Conservation (phyloP, 2,797 vertebrate species). For the Morus bassanus region DNA sequence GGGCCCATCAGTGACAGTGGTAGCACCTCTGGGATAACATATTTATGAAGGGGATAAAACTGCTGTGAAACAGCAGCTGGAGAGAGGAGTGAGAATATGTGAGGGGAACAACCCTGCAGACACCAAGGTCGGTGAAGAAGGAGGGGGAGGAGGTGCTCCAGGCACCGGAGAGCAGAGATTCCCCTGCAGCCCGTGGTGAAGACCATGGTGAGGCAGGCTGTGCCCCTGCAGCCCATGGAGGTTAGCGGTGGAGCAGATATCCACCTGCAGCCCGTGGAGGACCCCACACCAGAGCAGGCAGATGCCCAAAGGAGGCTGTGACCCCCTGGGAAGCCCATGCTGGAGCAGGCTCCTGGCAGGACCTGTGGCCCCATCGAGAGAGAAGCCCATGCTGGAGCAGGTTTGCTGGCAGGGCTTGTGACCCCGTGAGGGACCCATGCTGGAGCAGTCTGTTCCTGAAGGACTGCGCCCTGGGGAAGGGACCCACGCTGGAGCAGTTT, state of each 20-base stretch:
- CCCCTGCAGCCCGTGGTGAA: neutral
- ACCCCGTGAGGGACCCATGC: neutral
- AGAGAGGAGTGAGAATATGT: neutral
- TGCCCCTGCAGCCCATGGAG: neutral
- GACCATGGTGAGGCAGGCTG: neutral
- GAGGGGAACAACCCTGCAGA: neutral
- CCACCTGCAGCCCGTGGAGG: neutral
- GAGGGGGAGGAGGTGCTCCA: neutral
- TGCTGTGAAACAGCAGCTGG: neutral
- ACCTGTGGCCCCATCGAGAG: too few species aligned
- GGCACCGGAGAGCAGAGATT: neutral
- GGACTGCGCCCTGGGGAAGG: neutral
- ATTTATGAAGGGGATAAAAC: neutral
- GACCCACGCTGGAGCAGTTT: neutral
- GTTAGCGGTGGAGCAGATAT: neutral
- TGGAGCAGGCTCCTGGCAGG: too few species aligned
- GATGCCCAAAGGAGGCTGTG: too few species aligned
- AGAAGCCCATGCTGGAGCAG: too few species aligned
- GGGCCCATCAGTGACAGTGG: neutral
- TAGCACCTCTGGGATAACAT: neutral
- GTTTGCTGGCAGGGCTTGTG: too few species aligned
- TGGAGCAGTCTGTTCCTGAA: neutral
- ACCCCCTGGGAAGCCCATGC: too few species aligned
- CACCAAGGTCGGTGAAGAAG: neutral
- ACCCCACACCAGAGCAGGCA: too few species aligned